Evolutionary conservation across 2,888 invertebrate species (phyloP), one percentile per base, ranked within the genome.

Genomic region (Dinocampus coccinellae): DNA sequence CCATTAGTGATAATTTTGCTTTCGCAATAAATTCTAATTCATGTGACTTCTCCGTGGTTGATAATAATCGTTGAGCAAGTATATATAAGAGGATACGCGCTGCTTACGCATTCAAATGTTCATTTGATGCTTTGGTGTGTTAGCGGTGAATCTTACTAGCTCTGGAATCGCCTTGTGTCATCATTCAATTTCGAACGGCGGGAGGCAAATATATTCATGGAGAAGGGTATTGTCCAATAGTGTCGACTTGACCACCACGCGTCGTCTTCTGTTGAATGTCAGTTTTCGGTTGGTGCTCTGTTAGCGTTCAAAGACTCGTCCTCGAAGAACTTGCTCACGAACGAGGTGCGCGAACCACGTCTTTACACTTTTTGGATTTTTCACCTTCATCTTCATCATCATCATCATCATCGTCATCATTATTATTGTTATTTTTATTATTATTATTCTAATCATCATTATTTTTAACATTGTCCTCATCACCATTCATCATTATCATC

Each of bases 231-330:
- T 34, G 64, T 52, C 67, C 70, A 64, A 73, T 70, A 67, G 70
- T 61, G 67, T 64, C 34, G 57, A 29, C 29, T 57, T 62, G 36
- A 52, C 61, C 66, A 70, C 70, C 70, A 61, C 36, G 29, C 68
- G 20, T 22, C 67, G 34, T 33, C 58, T 69, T 39, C 39, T 53
- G 29, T 47, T 57, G 67, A 71, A 71, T 73, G 62, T 70, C 70
- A 71, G 70, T 71, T 73, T 71, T 71, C 71, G 67, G 58, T 66
- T 66, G 53, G 61, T 61, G 61, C 39, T 61, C 66, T 71, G 67
- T 71, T 39, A 55, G 26, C 61, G 39, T 26, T 60, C 52, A 22
- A 58, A 67, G 68, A 68, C 70, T 64, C 67, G 33, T 60, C 57
- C 53, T 68, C 70, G 52, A 20, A 42, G 67, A 63, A 66, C 58